These are phyloP conservation scores for Urocynchramus pylzowi DNA, from an alignment of 2,113 vertebrate genomes.

Conservation along the genomic window DNA sequence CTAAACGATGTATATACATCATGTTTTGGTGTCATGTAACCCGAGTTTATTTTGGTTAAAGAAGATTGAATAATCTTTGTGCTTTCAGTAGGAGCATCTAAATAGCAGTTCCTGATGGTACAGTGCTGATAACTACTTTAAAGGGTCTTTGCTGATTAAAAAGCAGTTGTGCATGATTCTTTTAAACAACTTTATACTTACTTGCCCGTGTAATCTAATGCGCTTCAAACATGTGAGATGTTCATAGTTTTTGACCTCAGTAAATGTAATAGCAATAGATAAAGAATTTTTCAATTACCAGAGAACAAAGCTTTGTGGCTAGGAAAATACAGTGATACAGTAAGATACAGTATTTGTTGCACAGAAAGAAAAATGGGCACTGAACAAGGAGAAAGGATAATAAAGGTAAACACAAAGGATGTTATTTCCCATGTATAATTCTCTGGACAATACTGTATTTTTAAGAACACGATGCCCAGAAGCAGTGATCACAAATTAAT, in stretches of 20 bases:
- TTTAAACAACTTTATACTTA: neutral
- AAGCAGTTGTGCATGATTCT: neutral
- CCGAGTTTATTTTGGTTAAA: neutral
- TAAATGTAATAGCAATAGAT: slow-evolving; percentile 52
- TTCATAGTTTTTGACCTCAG: slow-evolving; percentile 60
- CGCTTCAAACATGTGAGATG: slow-evolving; percentile 15
- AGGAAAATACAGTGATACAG: neutral
- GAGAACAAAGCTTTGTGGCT: slow-evolving; percentile 39
- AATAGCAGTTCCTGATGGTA: neutral
- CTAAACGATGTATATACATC: neutral
- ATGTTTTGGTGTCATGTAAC: neutral
- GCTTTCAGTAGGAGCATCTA: neutral
- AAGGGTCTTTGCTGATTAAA: slow-evolving; percentile 6
- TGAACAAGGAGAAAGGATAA: slow-evolving; percentile 58
- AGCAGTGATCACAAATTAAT: slow-evolving; percentile 12
- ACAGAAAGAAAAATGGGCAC: slow-evolving; percentile 23
- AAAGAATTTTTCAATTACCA: slow-evolving; percentile 73
- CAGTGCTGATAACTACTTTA: neutral
- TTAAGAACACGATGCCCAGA: neutral
- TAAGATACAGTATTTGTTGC: slow-evolving; percentile 33
- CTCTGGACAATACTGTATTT: neutral
- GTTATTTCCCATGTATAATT: slow-evolving; percentile 43
- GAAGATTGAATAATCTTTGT: neutral
- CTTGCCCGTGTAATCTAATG: slow-evolving; percentile 1
- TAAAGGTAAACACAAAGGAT: slow-evolving; percentile 47